Base-by-base conservation (phyloP, 2,888 invertebrate genomes). In the Drosophila mettleri region DNA sequence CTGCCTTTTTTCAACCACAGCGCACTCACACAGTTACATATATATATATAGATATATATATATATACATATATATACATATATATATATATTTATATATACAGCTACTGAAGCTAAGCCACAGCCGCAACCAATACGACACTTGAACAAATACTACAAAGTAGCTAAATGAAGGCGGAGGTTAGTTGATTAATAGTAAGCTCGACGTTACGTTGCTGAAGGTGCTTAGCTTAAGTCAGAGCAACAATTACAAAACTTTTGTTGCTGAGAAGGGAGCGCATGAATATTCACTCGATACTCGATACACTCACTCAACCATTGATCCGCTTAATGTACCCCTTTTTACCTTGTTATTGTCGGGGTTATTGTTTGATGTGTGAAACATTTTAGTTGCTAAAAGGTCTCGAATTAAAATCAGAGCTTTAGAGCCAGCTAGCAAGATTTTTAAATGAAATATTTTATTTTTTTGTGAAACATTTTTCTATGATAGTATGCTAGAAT, bases 111-210 rank as follows among this genome's bases (percentile, higher is more conserved):
- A 59, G 77, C 79, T 79, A 71, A 80, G 73, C 82, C 78, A 22
- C 73, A 78, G 78, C 75, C 82, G 69, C 86, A 86, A 84, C 79
- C 83, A 63, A 83, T 73, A 83, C 83, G 80, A 85, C 83, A 85
- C 83, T 85, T 83, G 83, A 83, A 73, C 74, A 85, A 83, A 83
- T 79, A 80, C 74, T 49, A 69, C 77, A 74, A 68, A 48, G 48
- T 63, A 73, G 78, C 51, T 60, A 48, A n/a, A 8, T n/a, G 39
- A 22, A 54, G 36, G 34, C 33, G 48, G n/a, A 49, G 49, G 22
- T 52, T 45, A 20, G 58, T 52, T 52, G 59, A 65, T 51, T 36
- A 39, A 6, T 18, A 8, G 22, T 14, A 2, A 16, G 22, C 5
- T 10, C 6, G 24, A 3, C 22, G n/a, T n/a, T n/a, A 48, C 22